Evolutionary conservation across 2,888 invertebrate genomes (phyloP), one percentile per base, ranked within the genome.

Genomic region (Orthosia gothica): DNA sequence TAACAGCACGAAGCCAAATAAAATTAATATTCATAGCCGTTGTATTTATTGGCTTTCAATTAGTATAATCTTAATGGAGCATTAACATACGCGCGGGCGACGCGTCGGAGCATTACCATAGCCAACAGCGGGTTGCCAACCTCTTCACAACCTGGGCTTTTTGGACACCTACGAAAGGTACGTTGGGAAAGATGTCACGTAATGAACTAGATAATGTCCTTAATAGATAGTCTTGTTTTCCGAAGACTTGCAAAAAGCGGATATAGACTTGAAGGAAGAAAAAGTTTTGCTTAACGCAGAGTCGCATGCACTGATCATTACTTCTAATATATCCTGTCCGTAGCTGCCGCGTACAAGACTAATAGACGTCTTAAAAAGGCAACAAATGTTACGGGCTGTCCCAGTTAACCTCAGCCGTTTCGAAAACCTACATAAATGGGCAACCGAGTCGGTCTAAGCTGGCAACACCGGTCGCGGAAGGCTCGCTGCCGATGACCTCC

Each of bases 11-110:
- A 94, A 95, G 91, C 91, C 94, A 95, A 96, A 96, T 96, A 95
- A 95, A 95, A 96, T 96, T 95, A 95, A 95, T 95, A 96, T 96
- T 96, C 96, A 96, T 96, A 96, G 96, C 94, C 92, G 95, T 95
- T 95, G 95, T 96, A 96, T 96, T 96, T 96, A 96, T 96, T 96
- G 96, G 95, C 96, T 96, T 96, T 96, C 96, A 96, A 96, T 96
- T 96, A 96, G 96, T 95, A 94, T 96, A 96, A 96, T 96, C 96
- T 95, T 96, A 96, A 96, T 96, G 95, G 96, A 94, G 95, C 95
- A 96, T 96, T 96, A 96, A 95, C 95, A 95, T 95, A 96, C 92
- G 94, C 93, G 94, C 94, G 93, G 93, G 93, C 93, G 94, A 93
- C 92, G 92, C 92, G 94, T 89, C 88, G 89, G 89, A 91, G 91